Base-by-base conservation (phyloP, 2,113 vertebrate genomes). In the Collichthys lucidus region DNA sequence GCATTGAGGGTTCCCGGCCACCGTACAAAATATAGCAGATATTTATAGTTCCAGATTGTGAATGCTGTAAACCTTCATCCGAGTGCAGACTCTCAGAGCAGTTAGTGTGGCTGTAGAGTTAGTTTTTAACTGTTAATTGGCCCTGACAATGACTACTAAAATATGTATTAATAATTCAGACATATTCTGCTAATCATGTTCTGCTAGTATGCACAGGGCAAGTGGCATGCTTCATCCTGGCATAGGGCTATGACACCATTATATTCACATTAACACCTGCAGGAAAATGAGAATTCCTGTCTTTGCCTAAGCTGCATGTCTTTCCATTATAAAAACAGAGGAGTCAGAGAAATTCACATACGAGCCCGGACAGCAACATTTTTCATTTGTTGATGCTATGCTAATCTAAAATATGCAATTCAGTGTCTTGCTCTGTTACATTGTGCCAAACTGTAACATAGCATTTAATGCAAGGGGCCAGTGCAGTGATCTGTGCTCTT, bases 111-210 rank as follows among this genome's bases (percentile, higher is more conserved):
- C 70, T 74, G 53, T 10, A 68, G 52, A 9, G 24, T 57, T 47
- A 47, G 16, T 40, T 78, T 67, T 44, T 44, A 40, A 55, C 66
- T 4, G 24, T 40, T 57, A 63, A 22, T 11, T 50, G 59, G 60
- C 44, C 11, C 71, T 26, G 50, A 64, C 46, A 61, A 42, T 72
- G 47, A 76, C 55, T 60, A 46, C 60, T 75, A 52, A 71, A 76
- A 71, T 26, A 1, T 14, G 6, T 57, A n/a, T 81, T 68, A 73
- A 86, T 68, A 63, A 81, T 77, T 77, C 12, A 86, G 44, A 22
- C 35, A 73, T 29, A 63, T 67, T 65, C 49, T 77, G 42, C 49
- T 73, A 22, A 82, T 82, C 40, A 62, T 77, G 26, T 56, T 47
- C 47, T 44, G 49, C 22, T 35, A 76, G 68, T 49, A 80, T 67